Evolutionary conservation across 2,113 vertebrate species (phyloP).

Genomic region (Rhinoderma darwinii): DNA sequence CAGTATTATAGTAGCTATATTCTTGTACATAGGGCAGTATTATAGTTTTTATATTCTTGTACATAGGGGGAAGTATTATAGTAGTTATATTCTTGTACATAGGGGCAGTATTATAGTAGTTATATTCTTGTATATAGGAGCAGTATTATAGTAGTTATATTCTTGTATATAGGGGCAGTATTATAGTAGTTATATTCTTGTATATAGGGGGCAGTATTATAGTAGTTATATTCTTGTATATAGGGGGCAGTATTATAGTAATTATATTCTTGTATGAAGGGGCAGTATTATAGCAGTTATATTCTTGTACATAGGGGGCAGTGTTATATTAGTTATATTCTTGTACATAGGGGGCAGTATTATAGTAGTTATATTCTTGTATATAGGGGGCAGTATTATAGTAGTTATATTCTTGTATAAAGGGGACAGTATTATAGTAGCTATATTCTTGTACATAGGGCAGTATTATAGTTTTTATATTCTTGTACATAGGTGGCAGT

Average conservation of each 20-base stretch:
- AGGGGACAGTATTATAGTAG: too few species aligned
- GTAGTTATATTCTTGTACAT: not conserved
- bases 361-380: not conserved
- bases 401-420: too few species aligned
- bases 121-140: not conserved
- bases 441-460: too few species aligned
- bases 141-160: not conserved
- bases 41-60: not conserved
- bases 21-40: not conserved
- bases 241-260: not conserved
- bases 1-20: constrained; percentile 9
- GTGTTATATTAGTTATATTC: too few species aligned
- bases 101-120: not conserved
- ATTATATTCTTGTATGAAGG: not conserved
- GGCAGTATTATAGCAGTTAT: too few species aligned
- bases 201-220: not conserved
- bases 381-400: too few species aligned
- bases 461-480: too few species aligned
- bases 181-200: not conserved
- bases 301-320: too few species aligned
- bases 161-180: too few species aligned
- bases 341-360: too few species aligned
- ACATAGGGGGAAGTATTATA: not conserved
- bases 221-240: not conserved
- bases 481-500: too few species aligned